Evolutionary conservation across 2,113 vertebrate species (phyloP).

Genomic region (Dolichotis patagonum): DNA sequence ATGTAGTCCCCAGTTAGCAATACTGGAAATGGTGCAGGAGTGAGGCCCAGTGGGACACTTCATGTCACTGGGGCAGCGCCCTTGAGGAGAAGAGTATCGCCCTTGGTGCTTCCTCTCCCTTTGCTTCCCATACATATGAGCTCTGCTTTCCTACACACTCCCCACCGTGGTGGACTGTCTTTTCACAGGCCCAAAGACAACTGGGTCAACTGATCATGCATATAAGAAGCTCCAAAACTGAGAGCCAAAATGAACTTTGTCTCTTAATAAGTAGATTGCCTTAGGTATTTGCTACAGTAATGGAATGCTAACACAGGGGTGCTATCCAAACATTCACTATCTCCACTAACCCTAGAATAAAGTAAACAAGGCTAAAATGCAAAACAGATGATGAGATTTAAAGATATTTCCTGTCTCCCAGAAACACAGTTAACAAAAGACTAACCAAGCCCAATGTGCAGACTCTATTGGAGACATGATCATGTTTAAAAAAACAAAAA

Average conservation of each 20-base stretch:
- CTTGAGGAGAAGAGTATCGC: not conserved
- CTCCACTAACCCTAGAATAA: not conserved
- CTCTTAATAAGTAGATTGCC: not conserved
- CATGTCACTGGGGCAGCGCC: not conserved
- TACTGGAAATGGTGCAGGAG: not conserved
- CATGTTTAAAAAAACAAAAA: not conserved
- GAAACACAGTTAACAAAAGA: not conserved
- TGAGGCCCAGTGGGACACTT: no score
- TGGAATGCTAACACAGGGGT: not conserved
- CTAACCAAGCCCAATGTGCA: not conserved
- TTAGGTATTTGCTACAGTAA: not conserved
- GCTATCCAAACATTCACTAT: not conserved
- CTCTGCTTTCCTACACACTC: not conserved
- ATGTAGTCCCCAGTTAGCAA: not conserved
- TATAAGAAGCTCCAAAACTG: not conserved
- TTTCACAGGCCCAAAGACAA: not conserved
- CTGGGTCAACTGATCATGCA: not conserved
- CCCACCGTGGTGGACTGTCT: not conserved
- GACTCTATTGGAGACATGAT: not conserved
- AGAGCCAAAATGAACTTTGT: not conserved
- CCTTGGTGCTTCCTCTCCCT: not conserved
- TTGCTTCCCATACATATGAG: not conserved
- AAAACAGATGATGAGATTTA: not conserved
- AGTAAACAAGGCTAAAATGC: not conserved
- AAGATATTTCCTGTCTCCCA: not conserved